Base-by-base conservation (phyloP, 2,888 invertebrate genomes). In the Xestia c-nigrum region DNA sequence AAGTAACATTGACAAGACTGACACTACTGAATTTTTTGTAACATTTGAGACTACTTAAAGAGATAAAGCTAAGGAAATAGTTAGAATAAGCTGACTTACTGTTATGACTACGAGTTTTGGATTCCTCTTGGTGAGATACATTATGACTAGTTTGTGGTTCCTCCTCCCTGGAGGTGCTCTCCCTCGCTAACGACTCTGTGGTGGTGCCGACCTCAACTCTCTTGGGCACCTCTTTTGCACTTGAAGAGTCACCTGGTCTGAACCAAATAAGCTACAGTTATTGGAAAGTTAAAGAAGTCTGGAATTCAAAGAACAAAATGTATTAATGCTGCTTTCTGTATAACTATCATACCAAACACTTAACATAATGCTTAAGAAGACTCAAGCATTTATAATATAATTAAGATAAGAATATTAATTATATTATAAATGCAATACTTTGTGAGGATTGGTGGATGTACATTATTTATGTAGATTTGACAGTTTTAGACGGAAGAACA, bases 61-160 rank as follows among this genome's bases (percentile, higher is more conserved):
- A 31, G 31, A 19, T 59, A 31, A 16, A 31, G 9, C 19, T 9
- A 38, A 61, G 31, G 9, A 19, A 43, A 43, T 6, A 43, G 31
- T 31, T 31, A 31, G 6, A 31, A 64, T n/a, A 50, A 78, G 38
- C 1, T n/a, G 75, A 93, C 96, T 94, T 90, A 96, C 96, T 96
- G 89, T 92, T 95, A 92, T 93, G 93, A 93, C 94, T 94, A 90
- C 92, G 88, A 88, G 89, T 91, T 93, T 93, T 95, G 86, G 89
- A 88, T 80, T 94, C 92, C 81, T 93, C 93, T 85, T 92, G 92
- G 71, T 91, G 93, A 90, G 93, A 91, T 93, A 92, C 77, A 91
- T 93, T 94, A 88, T 95, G 96, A 96, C 96, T 96, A 96, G 96
- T 92, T 92, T 94, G 92, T 86, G 93, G 92, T 91, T 93, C 88